A percentile compares a stretch with the other conserved stretches of the same genome.
Conservation (phyloP, 2,113 vertebrate species). For the Nibea coibor region DNA sequence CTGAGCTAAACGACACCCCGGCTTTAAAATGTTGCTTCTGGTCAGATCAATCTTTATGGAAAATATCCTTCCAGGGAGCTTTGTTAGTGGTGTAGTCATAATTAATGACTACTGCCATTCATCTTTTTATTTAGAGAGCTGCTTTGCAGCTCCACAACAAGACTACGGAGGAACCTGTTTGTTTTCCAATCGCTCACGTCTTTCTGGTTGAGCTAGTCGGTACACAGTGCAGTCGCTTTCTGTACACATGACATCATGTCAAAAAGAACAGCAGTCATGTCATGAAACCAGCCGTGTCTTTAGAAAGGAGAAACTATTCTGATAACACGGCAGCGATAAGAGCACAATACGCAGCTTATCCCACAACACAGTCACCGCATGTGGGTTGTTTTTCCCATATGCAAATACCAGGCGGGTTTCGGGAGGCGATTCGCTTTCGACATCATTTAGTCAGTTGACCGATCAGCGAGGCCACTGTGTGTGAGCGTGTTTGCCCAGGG, state of each 20-base stretch:
- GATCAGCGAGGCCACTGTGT: constrained; percentile 52
- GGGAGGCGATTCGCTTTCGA: constrained; percentile 61
- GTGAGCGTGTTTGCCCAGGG: constrained; percentile 56
- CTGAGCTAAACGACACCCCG: too few species aligned
- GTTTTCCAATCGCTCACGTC: neutral
- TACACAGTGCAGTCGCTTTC: constrained; percentile 15
- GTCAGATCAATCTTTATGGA: constrained; percentile 32
- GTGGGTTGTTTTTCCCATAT: constrained; percentile 60
- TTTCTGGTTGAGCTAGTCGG: constrained; percentile 57
- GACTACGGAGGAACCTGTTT: constrained; percentile 16
- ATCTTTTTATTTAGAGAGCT: neutral
- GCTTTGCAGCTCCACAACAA: neutral
- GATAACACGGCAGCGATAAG: constrained; percentile 22
- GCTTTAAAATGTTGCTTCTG: neutral
- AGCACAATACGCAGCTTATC: constrained; percentile 30
- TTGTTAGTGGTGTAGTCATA: neutral
- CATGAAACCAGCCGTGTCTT: constrained; percentile 4
- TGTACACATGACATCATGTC: constrained; percentile 10
- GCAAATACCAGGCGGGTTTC: constrained; percentile 71
- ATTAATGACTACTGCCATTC: neutral
- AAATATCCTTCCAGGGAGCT: neutral
- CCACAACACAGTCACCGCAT: constrained; percentile 21
- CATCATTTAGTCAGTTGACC: constrained; percentile 66
- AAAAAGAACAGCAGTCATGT: constrained; percentile 39
- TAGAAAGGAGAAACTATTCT: constrained; percentile 19